A percentile compares a stretch with the other conserved stretches of the same genome.
These are phyloP conservation scores for Apus apus DNA, from an alignment of 2,113 vertebrate species.

Conservation along the genomic window DNA sequence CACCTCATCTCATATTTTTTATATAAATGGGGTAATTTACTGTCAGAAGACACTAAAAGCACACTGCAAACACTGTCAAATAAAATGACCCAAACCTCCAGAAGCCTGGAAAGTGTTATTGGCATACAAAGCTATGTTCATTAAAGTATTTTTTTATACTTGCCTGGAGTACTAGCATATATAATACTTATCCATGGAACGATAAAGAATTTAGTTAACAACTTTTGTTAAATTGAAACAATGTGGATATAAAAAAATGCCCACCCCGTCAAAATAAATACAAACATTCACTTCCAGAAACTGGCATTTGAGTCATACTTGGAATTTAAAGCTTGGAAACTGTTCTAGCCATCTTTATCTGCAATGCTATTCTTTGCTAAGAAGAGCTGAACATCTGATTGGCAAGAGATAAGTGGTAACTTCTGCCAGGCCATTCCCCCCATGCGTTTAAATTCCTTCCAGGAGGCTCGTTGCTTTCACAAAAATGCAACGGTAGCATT, in stretches of 20 bases:
- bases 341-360: background rate
- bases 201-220: constrained; percentile 28
- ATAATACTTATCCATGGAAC: background rate
- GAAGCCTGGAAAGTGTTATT: background rate
- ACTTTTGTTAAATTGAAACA: constrained; percentile 14
- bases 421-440: background rate
- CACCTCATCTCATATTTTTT: background rate
- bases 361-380: background rate
- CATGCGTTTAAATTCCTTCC: background rate
- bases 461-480: background rate
- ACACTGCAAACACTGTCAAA: background rate
- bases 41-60: background rate
- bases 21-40: background rate
- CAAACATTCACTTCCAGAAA: background rate
- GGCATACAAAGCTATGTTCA: background rate
- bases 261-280: background rate
- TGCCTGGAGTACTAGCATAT: background rate
- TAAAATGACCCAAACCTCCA: background rate
- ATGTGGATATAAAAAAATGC: background rate
- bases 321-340: background rate
- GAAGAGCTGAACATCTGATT: background rate
- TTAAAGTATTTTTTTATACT: background rate
- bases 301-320: background rate
- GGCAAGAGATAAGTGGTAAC: background rate
- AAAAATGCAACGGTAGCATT: background rate